Evolutionary conservation across 2,888 invertebrate species (phyloP).

Genomic region (Phasia obesa): DNA sequence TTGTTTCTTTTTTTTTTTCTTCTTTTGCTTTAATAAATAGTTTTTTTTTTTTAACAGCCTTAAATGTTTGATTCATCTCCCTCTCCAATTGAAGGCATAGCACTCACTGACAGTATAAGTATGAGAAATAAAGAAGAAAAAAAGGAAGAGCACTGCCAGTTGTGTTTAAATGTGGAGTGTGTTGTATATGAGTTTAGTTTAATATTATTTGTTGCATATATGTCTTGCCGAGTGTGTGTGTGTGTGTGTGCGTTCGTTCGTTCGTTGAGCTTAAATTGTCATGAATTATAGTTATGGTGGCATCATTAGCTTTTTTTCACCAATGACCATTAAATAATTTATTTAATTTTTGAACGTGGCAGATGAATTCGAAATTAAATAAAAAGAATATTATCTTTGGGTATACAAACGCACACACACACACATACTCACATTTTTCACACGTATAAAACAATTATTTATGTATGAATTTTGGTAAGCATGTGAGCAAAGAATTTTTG

Average conservation of each 20-base stretch:
- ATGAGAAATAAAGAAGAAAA: constrained; percentile 4
- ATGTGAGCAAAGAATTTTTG: neutral
- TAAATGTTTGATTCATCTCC: constrained; percentile 42
- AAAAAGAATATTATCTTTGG: neutral
- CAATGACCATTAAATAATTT: constrained; percentile 74
- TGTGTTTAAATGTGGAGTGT: constrained; percentile 28
- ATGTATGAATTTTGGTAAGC: neutral
- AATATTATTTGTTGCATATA: constrained; percentile 51
- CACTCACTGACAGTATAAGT: neutral
- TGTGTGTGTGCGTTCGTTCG: neutral
- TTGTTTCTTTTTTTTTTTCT: constrained; percentile 15
- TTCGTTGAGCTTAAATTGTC: constrained; percentile 65
- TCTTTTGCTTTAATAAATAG: constrained; percentile 9
- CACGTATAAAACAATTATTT: neutral
- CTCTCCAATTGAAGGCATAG: constrained; percentile 14
- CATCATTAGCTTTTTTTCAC: constrained; percentile 75
- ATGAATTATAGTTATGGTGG: constrained; percentile 78
- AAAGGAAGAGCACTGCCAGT: constrained; percentile 10
- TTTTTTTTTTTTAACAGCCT: constrained; percentile 33
- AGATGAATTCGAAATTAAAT: constrained; percentile 60
- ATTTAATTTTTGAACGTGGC: constrained; percentile 75
- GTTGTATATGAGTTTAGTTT: constrained; percentile 34
- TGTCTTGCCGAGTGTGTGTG: constrained; percentile 7
- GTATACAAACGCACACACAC: neutral
- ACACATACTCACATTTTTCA: neutral